These are phyloP conservation scores for Parauchenoglanis punctatus DNA, from an alignment of 2,797 vertebrate species.

Conservation along the genomic window DNA sequence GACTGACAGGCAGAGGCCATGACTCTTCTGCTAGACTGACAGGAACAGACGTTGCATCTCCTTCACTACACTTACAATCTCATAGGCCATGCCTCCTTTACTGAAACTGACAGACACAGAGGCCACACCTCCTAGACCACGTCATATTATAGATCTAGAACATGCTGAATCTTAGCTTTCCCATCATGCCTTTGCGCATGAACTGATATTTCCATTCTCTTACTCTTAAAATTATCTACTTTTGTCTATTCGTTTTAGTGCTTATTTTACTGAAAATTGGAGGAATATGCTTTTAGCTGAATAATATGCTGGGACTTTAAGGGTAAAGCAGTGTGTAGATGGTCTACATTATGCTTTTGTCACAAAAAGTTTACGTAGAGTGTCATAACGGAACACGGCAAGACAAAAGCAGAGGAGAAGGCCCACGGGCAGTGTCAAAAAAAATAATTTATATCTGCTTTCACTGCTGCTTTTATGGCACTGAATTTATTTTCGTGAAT, in stretches of 20 bases:
- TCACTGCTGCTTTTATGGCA: conserved; percentile 20
- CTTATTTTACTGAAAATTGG: neutral
- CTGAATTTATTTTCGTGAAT: conserved; percentile 2
- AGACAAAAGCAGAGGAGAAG: neutral
- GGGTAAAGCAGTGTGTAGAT: neutral
- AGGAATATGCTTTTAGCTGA: no score
- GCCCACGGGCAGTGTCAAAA: neutral
- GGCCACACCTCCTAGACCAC: neutral
- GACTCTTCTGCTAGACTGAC: neutral
- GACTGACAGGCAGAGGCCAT: neutral
- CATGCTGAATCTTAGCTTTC: neutral
- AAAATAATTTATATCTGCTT: conserved; percentile 5
- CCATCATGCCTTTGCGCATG: neutral
- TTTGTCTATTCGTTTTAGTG: neutral
- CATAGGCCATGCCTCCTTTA: neutral
- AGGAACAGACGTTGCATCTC: neutral
- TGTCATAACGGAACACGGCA: conserved; percentile 5
- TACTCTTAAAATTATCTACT: neutral
- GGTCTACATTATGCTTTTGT: neutral
- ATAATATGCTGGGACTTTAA: neutral
- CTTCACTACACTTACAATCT: neutral
- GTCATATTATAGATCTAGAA: neutral
- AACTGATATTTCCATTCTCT: neutral
- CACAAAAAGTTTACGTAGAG: neutral
- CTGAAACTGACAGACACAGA: neutral